A percentile compares a stretch with the other conserved stretches of the same genome.
These are phyloP conservation scores for Thaleichthys pacificus DNA, from an alignment of 2,797 vertebrate genomes.

Conservation along the genomic window DNA sequence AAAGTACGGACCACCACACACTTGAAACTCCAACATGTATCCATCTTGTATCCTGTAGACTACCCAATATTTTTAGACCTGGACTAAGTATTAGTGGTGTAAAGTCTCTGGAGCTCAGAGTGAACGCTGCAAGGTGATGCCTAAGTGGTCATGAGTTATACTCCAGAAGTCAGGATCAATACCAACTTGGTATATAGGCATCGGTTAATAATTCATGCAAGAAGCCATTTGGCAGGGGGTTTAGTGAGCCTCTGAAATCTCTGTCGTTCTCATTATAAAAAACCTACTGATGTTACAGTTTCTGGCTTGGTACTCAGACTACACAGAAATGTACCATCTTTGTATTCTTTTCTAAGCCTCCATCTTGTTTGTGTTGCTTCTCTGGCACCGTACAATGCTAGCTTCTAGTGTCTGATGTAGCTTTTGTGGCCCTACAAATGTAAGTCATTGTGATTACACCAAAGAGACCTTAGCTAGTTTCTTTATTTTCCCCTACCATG, in stretches of 20 bases:
- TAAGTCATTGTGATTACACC: no score
- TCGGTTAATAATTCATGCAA: slow-evolving; percentile 64
- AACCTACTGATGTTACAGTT: not conserved
- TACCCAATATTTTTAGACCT: not conserved
- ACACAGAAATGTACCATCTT: not conserved
- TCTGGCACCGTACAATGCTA: no score
- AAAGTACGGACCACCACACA: no score
- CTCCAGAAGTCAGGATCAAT: slow-evolving; percentile 35
- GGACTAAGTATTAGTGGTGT: not conserved
- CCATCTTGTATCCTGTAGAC: not conserved
- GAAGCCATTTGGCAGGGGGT: slow-evolving; percentile 31
- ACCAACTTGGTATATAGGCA: slow-evolving; percentile 33
- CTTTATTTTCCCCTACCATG: no score
- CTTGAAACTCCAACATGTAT: not conserved
- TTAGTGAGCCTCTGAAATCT: slow-evolving; percentile 33
- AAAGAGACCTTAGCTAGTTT: no score
- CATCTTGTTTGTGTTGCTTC: no score
- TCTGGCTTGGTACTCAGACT: not conserved
- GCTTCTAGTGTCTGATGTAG: no score
- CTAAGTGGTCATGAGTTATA: slow-evolving; percentile 33
- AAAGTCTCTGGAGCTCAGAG: not conserved
- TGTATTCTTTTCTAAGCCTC: no score
- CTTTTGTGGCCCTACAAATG: no score
- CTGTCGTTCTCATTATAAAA: slow-evolving; percentile 27
- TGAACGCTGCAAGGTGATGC: slow-evolving; percentile 26